Evolutionary conservation across 1,140 invertebrate genomes (phyloP).

Genomic region (Micrasema longulum): DNA sequence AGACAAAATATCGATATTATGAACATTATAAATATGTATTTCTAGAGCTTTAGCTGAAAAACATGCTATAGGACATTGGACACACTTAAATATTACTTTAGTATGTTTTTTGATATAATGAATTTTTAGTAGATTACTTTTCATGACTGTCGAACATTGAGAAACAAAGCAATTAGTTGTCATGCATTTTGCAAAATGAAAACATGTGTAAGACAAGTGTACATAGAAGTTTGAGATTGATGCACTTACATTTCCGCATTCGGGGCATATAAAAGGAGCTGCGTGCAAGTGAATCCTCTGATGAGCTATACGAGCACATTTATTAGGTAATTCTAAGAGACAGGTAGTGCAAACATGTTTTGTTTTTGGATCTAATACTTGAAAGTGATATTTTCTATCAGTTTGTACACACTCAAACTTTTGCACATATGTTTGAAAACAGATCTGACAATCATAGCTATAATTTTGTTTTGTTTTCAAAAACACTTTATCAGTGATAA

Average conservation of each 20-base stretch:
- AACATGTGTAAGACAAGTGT: conserved; percentile 67
- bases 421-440: background rate
- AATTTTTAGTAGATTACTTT: conserved; percentile 57
- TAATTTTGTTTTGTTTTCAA: background rate
- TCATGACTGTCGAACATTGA: conserved; percentile 60
- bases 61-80: conserved; percentile 60
- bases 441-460: background rate
- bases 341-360: background rate
- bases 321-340: conserved; percentile 61
- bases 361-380: background rate
- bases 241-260: conserved; percentile 62
- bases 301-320: conserved; percentile 66
- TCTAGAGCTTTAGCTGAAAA: conserved; percentile 46
- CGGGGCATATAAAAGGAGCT: conserved; percentile 66
- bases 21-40: background rate
- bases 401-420: background rate
- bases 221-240: conserved; percentile 56
- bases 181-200: conserved; percentile 65
- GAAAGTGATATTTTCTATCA: conserved; percentile 10
- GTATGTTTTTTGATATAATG: conserved; percentile 65
- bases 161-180: conserved; percentile 61
- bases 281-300: conserved; percentile 62
- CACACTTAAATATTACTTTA: conserved; percentile 64
- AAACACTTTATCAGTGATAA: too few species aligned
- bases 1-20: background rate